Evolutionary conservation across 2,888 invertebrate genomes (phyloP), one percentile per base, ranked within the genome.

Genomic region (Amphipyra tragopoginis): DNA sequence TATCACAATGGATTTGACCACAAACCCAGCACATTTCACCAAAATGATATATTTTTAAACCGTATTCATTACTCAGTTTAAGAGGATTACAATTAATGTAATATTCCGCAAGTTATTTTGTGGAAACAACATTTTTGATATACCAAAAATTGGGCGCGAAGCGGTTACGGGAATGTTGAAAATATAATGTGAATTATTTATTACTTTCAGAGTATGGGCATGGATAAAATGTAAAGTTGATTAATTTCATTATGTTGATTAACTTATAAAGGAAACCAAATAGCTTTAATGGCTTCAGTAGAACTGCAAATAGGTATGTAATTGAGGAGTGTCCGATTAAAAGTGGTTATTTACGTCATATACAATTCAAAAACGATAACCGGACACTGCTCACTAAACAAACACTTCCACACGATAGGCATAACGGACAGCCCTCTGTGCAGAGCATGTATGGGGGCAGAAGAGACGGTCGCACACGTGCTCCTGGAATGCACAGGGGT

Each of bases 21-120:
- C 76, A 71, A 71, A 70, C 50, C 72, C 56, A 43, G 26, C 42
- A 40, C 26, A 60, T 62, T 53, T 53, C 45, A 56, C 56, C 38
- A 63, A 70, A 40, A 52, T 53, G 55, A 54, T 36, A 34, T 15
- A 54, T 54, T 71, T 71, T 75, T 52, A 75, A 58, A 65, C 39
- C 14, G 29, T 71, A 14, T 52, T 8, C 50, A 75, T 58, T 64
- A 38, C 14, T 39, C n/a, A 14, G 51, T 42, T 52, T 45, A 71
- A 64, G 43, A 45, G 72, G 72, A 75, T 71, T 71, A 71, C 75
- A 71, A 71, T 75, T 58, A 58, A 63, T 39, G 57, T 58, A 52
- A 64, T 64, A 5, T 45, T 5, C 7, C 40, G 39, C 15, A 53
- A 40, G 42, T 50, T 70, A 70, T 60, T 53, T 52, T 54, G 50